Percentiles rank a stretch among this genome's conserved stretches.
Evolutionary conservation across 2,888 invertebrate species (phyloP).

Genomic region (Crocallis elinguaria): DNA sequence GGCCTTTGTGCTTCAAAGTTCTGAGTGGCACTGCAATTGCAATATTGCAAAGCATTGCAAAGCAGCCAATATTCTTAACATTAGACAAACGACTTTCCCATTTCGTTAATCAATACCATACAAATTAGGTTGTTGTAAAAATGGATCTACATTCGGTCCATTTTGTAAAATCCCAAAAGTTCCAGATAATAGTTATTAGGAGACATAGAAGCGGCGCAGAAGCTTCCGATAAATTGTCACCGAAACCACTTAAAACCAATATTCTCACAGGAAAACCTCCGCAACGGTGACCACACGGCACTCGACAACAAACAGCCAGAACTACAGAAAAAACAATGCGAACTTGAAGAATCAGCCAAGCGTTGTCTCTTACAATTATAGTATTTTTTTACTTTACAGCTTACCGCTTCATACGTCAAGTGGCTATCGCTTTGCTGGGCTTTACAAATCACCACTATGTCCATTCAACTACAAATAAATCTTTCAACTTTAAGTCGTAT

Average conservation of each 20-base stretch:
- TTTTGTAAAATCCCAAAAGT: too few species aligned
- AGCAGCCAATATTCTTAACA: too few species aligned
- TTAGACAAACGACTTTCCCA: too few species aligned
- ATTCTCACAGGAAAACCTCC: constrained; percentile 75
- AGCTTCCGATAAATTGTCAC: not conserved
- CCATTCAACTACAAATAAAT: constrained; percentile 7
- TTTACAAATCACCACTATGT: constrained; percentile 39
- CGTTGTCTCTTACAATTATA: constrained; percentile 68
- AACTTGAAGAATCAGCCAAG: constrained; percentile 68
- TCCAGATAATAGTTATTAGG: too few species aligned
- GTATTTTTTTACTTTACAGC: constrained; percentile 56
- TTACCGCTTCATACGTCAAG: constrained; percentile 74
- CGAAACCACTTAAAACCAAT: constrained; percentile 42
- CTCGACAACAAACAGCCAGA: constrained; percentile 51
- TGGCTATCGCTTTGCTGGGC: constrained; percentile 71
- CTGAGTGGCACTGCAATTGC: too few species aligned
- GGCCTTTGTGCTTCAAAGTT: too few species aligned
- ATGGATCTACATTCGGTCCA: too few species aligned
- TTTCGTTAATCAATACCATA: too few species aligned
- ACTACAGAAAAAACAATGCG: constrained; percentile 64
- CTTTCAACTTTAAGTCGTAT: constrained; percentile 32
- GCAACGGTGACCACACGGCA: constrained; percentile 48
- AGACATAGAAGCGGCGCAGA: too few species aligned
- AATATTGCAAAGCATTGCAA: too few species aligned
- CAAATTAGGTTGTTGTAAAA: too few species aligned